Percentiles rank a stretch among this genome's conserved stretches.
These are phyloP conservation scores for Oncorhynchus tshawytscha DNA, from an alignment of 2,113 vertebrate genomes.

Conservation along the genomic window DNA sequence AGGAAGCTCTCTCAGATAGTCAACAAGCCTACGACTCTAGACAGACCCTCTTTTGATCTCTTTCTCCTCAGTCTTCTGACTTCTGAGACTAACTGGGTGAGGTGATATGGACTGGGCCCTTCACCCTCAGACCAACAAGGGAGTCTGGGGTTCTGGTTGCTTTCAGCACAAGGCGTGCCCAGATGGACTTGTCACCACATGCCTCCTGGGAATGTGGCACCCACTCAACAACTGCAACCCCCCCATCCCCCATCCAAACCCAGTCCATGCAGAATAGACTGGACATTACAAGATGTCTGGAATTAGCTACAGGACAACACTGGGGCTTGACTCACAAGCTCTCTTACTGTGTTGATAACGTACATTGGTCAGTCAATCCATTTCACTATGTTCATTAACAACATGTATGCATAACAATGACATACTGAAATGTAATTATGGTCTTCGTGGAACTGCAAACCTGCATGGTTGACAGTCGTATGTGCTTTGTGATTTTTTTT, in stretches of 20 bases:
- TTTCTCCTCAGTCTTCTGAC: conserved; percentile 5
- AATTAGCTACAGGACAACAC: conserved; percentile 30
- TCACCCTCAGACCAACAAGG: background rate
- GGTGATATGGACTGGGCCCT: conserved; percentile 12
- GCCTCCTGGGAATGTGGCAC: conserved; percentile 76
- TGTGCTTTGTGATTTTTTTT: too few species aligned
- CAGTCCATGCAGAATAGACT: conserved; percentile 34
- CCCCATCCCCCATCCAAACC: conserved; percentile 9
- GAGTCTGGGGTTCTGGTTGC: conserved; percentile 52
- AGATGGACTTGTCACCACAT: conserved; percentile 73
- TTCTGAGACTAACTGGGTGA: conserved; percentile 31
- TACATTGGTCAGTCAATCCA: background rate
- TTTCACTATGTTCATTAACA: background rate
- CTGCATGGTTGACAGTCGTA: too few species aligned
- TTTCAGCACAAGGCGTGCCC: conserved; percentile 57
- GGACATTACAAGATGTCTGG: conserved; percentile 17
- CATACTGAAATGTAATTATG: background rate
- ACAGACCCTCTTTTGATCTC: background rate
- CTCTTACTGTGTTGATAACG: background rate
- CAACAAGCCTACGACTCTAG: conserved; percentile 3
- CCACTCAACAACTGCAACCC: conserved; percentile 65
- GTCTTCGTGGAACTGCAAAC: background rate
- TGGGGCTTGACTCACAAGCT: background rate
- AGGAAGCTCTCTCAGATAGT: background rate
- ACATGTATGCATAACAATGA: background rate